These are phyloP conservation scores for Leguminivora glycinivorella DNA, from an alignment of 1,140 invertebrate genomes.

Conservation along the genomic window DNA sequence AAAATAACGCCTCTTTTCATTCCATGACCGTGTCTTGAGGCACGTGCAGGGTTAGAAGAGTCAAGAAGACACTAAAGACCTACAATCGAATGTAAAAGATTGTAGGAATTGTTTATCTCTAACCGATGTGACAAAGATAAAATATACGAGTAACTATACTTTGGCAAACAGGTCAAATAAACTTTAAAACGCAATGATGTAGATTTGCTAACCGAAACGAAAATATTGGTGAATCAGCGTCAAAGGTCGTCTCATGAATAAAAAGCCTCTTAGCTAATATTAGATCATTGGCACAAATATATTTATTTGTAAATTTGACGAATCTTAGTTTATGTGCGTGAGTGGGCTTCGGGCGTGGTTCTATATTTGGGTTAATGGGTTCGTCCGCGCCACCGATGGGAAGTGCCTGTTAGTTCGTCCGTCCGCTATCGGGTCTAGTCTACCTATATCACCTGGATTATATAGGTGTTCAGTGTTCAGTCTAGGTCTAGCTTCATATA, in stretches of 20 bases:
- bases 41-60: too few relatives aligned
- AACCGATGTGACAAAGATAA: background rate
- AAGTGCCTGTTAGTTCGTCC: slow-evolving; percentile 72
- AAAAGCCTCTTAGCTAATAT: slow-evolving; percentile 4
- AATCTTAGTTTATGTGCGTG: slow-evolving; percentile 46
- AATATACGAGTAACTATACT: background rate
- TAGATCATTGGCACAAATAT: slow-evolving; percentile 15
- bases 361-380: slow-evolving; percentile 78
- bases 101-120: too few relatives aligned
- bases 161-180: background rate
- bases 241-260: background rate
- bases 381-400: slow-evolving; percentile 69
- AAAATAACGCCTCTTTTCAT: background rate
- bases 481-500: background rate
- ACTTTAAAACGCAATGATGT: background rate
- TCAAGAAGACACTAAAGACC: too few relatives aligned
- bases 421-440: slow-evolving; percentile 42
- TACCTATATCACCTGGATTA: slow-evolving; percentile 19
- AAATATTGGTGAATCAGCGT: slow-evolving; percentile 11
- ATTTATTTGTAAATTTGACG: slow-evolving; percentile 31
- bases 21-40: too few relatives aligned
- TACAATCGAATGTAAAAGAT: too few relatives aligned
- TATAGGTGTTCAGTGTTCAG: background rate
- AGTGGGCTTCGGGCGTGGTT: slow-evolving; percentile 66
- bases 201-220: background rate